Conservation (phyloP, 2,113 vertebrate genomes). For the Camelus bactrianus region DNA sequence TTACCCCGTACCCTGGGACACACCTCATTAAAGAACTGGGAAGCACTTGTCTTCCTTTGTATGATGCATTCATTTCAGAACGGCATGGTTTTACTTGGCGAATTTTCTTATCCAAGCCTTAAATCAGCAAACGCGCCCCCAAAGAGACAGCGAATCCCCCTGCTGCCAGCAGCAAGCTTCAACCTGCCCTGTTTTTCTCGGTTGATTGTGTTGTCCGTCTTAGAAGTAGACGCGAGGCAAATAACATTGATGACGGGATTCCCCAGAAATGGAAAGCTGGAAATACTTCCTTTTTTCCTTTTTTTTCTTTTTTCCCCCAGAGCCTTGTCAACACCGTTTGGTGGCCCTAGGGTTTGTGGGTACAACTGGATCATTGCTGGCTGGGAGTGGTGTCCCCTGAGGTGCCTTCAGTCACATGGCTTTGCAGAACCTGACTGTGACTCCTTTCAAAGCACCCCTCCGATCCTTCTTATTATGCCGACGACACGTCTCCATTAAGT, state of each 20-base stretch:
- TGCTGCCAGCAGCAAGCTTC: neutral
- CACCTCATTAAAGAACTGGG: neutral
- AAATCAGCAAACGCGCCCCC: neutral
- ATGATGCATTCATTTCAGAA: neutral
- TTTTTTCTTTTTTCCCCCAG: no score
- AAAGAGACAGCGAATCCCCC: neutral
- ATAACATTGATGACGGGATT: neutral
- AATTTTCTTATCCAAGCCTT: neutral
- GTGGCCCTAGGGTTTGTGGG: neutral
- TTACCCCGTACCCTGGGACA: neutral
- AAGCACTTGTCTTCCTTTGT: neutral
- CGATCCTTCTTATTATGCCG: neutral
- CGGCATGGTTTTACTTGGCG: neutral
- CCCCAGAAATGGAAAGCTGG: neutral
- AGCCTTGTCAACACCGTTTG: neutral
- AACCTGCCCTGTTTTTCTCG: neutral
- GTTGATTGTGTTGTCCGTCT: neutral
- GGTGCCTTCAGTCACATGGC: neutral
- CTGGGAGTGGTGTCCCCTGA: neutral
- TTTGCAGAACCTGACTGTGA: neutral
- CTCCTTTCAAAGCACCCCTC: neutral
- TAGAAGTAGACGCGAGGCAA: neutral
- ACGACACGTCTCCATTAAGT: neutral
- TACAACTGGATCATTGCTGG: neutral
- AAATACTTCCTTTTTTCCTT: neutral